These are phyloP conservation scores for Crotalus adamanteus DNA, from an alignment of 2,797 vertebrate species.

Conservation along the genomic window DNA sequence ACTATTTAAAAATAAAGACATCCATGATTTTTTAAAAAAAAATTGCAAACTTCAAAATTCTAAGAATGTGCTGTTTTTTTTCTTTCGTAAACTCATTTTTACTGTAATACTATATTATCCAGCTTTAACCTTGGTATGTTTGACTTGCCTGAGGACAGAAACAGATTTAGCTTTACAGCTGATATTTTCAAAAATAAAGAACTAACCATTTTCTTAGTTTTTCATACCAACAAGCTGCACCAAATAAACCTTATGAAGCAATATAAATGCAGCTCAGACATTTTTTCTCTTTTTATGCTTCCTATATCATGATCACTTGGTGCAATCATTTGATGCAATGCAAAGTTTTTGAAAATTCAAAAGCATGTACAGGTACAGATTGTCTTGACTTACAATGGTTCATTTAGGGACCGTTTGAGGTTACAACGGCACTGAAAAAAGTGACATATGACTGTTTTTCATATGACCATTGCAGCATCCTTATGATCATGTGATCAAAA, in stretches of 20 bases:
- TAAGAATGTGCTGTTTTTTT: neutral
- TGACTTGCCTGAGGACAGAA: neutral
- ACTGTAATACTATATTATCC: neutral
- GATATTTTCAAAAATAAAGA: neutral
- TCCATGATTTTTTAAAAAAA: neutral
- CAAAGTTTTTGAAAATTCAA: neutral
- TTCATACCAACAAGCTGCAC: neutral
- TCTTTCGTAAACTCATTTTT: neutral
- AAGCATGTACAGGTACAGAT: neutral
- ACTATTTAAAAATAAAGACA: neutral
- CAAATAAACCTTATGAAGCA: neutral
- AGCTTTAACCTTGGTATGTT: neutral
- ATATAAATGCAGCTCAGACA: neutral
- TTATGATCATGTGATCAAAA: neutral
- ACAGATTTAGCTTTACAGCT: neutral
- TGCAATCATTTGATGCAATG: neutral
- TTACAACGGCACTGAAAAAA: neutral
- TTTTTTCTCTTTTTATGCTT: neutral
- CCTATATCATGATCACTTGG: neutral
- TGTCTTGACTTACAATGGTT: neutral
- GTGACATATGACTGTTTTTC: neutral
- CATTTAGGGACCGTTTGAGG: neutral
- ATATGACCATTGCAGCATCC: neutral
- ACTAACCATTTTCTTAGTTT: neutral
- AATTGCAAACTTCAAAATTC: neutral